phyloP scores from a whole-genome alignment of 2,888 invertebrate species.

The Brachyopa scutellaris region DNA sequence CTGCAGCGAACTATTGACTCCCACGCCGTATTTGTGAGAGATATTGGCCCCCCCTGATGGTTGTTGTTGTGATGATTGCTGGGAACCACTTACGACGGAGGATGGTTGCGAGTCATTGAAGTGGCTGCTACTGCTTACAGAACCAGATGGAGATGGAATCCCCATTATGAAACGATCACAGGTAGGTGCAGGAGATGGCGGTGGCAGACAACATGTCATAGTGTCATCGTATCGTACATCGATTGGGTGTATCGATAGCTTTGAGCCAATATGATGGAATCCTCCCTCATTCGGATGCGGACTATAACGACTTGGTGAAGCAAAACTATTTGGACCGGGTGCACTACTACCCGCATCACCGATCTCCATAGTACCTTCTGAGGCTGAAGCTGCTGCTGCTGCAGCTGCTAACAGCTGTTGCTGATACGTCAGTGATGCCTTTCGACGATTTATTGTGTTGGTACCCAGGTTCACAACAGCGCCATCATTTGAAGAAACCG shows the following conservation, averaged over 20 bases:
- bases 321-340: constrained; percentile 51
- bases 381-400: constrained; percentile 69
- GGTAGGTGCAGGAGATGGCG: constrained; percentile 81
- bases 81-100: neutral
- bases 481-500: constrained; percentile 42
- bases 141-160: constrained; percentile 73
- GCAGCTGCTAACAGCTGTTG: constrained; percentile 74
- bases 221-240: constrained; percentile 78
- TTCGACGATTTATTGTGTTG: constrained; percentile 74
- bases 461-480: constrained; percentile 1
- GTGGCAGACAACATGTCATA: constrained; percentile 78
- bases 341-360: constrained; percentile 31
- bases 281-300: constrained; percentile 71
- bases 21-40: constrained; percentile 47
- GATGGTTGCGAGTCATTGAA: constrained; percentile 50
- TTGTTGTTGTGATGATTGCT: constrained; percentile 55
- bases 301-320: constrained; percentile 76
- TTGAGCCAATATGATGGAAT: constrained; percentile 73
- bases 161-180: constrained; percentile 79
- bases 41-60: constrained; percentile 40
- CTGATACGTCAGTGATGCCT: constrained; percentile 78
- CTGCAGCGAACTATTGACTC: constrained; percentile 70
- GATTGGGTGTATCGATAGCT: constrained; percentile 75
- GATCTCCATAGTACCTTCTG: constrained; percentile 31
- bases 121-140: constrained; percentile 58